Conservation (phyloP, 2,113 vertebrate genomes). For the Oncorhynchus gorbuscha region DNA sequence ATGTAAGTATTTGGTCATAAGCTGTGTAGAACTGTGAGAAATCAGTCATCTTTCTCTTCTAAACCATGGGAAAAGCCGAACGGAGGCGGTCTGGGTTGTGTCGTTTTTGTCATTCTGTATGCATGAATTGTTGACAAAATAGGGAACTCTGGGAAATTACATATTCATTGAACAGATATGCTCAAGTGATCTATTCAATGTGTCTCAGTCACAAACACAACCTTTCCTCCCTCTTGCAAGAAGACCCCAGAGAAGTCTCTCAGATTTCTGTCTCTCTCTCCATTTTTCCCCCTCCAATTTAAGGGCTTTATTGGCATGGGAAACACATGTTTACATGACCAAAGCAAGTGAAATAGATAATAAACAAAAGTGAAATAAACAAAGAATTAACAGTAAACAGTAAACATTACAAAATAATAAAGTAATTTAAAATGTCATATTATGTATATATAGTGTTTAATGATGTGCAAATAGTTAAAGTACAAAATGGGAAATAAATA, state of each 20-base stretch:
- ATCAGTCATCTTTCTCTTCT: background rate
- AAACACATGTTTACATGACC: no score
- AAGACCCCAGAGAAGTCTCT: slow-evolving; percentile 23
- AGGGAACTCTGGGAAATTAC: slow-evolving; percentile 50
- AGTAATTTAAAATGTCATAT: no score
- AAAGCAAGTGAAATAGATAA: no score
- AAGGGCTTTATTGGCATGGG: background rate
- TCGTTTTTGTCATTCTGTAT: slow-evolving; percentile 41
- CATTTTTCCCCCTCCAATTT: slow-evolving; percentile 9
- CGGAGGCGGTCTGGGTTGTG: slow-evolving; percentile 20
- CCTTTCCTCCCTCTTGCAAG: slow-evolving; percentile 29
- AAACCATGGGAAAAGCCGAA: slow-evolving; percentile 15
- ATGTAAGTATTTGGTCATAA: slow-evolving; percentile 4
- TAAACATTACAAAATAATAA: no score
- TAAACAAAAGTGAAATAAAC: no score
- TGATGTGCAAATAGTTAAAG: no score
- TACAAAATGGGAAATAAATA: no score
- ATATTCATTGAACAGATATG: slow-evolving; percentile 49
- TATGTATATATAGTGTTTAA: no score
- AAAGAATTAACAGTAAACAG: no score
- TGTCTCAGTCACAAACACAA: slow-evolving; percentile 41
- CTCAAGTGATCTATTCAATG: slow-evolving; percentile 49
- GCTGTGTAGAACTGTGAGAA: background rate
- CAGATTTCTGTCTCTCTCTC: slow-evolving; percentile 26
- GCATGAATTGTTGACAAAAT: slow-evolving; percentile 42